Base-by-base conservation (phyloP, 2,113 vertebrate species). In the Tupaia tana region DNA sequence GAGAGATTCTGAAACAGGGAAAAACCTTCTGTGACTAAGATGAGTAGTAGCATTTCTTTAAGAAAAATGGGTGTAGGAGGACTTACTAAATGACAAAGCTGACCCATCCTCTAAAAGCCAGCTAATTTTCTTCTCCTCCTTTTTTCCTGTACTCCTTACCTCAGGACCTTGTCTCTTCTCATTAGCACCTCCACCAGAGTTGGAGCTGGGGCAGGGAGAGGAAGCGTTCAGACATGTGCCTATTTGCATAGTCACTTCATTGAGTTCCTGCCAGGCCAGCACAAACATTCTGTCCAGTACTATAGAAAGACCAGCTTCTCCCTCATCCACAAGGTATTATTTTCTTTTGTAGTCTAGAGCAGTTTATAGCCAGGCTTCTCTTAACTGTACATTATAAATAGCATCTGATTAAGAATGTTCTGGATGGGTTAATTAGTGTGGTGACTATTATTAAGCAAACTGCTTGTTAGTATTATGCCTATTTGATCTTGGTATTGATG, bases 401-500 rank as follows among this genome's bases (percentile, higher is more conserved):
- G 94, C 54, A 11, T 96, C 96, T 97, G 96, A 96, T 97, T 97
- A 96, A 95, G 94, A 96, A 97, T 90, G 87, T 97, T 96, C 96
- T 96, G 93, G 89, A 94, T 97, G 96, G 93, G 95, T 97, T 98
- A 97, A 97, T 97, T 97, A 97, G 93, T 97, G 96, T 96, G 84
- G 95, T 96, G 96, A 93, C 96, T 97, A 96, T 97, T 98, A 97
- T 96, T 93, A 97, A 97, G 94, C 93, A 97, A 97, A 97, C 96
- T 96, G 96, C 97, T 97, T 98, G 96, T 97, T 97, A 97, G 95
- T 96, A 97, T 95, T 97, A 97, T 98, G 95, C 93, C 94, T 97
- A 78, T 98, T 97, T 97, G 96, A 97, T 97, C 97, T 97, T 96
- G 70, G 95, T 98, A 97, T 98, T 97, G 97, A 97, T 97, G 96